Percentiles rank a stretch among this genome's conserved stretches.
These are phyloP conservation scores for Cheilosia vernalis DNA, from an alignment of 2,888 invertebrate species.

Conservation along the genomic window DNA sequence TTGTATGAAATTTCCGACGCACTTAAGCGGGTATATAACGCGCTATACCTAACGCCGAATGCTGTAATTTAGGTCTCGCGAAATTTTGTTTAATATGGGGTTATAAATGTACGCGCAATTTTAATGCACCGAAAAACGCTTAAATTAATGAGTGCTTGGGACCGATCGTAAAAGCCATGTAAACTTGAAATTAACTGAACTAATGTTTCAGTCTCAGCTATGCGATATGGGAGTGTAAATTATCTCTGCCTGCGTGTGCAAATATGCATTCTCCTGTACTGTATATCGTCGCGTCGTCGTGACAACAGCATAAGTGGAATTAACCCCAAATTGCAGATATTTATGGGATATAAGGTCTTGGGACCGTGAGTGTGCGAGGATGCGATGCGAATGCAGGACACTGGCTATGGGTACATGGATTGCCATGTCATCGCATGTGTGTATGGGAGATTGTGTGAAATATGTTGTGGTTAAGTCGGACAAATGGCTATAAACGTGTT, in stretches of 20 bases:
- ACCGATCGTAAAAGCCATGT: constrained; percentile 45
- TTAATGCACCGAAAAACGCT: constrained; percentile 49
- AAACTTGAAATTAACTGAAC: constrained; percentile 39
- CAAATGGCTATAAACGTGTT: background rate
- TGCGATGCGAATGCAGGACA: background rate
- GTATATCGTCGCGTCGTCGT: background rate
- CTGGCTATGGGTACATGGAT: background rate
- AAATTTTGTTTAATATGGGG: constrained; percentile 30
- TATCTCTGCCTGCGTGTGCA: constrained; percentile 1
- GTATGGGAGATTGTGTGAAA: constrained; percentile 1
- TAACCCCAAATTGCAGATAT: constrained; percentile 20
- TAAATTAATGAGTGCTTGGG: constrained; percentile 40
- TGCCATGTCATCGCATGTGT: background rate
- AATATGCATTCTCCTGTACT: background rate
- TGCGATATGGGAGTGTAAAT: constrained; percentile 14
- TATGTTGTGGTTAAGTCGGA: constrained; percentile 22
- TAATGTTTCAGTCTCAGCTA: constrained; percentile 20
- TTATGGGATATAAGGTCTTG: constrained; percentile 46
- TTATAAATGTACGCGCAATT: constrained; percentile 39
- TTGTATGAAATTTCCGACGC: background rate
- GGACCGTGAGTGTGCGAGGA: constrained; percentile 3
- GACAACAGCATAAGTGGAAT: constrained; percentile 38
- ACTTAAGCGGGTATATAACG: constrained; percentile 17
- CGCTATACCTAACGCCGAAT: background rate
- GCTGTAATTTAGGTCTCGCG: constrained; percentile 22